A percentile compares a stretch with the other conserved stretches of the same genome.
phyloP scores from a whole-genome alignment of 2,888 invertebrate species.

The Chironomus tentans region DNA sequence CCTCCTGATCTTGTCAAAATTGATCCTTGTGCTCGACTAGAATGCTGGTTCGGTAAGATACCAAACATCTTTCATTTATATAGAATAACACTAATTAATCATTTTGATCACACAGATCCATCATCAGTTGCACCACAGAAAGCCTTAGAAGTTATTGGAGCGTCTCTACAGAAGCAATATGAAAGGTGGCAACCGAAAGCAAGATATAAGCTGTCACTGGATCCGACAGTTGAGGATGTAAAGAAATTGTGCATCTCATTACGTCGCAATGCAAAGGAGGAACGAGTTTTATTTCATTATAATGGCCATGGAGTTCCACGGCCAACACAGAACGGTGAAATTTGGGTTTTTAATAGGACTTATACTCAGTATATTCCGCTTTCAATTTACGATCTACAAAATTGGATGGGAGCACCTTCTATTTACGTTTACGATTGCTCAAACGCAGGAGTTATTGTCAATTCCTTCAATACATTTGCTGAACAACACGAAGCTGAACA shows the following conservation, averaged over 20 bases:
- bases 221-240: conserved; percentile 96
- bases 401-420: conserved; percentile 99
- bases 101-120: conserved; percentile 54
- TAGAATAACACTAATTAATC: too few species aligned
- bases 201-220: conserved; percentile 91
- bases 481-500: conserved; percentile 77
- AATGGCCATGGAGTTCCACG: conserved; percentile 99
- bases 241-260: conserved; percentile 93
- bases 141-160: conserved; percentile 86
- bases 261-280: conserved; percentile 94
- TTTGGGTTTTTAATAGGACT: conserved; percentile 98
- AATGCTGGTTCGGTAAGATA: conserved; percentile 88
- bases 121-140: conserved; percentile 79
- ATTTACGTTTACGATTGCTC: conserved; percentile 99
- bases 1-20: conserved; percentile 97
- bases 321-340: conserved; percentile 96
- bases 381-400: conserved; percentile 95
- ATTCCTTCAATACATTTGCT: conserved; percentile 81
- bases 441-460: conserved; percentile 93
- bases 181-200: conserved; percentile 98
- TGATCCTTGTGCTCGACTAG: conserved; percentile 87
- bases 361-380: conserved; percentile 99
- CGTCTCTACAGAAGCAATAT: conserved; percentile 88
- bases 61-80: conserved; percentile 31
- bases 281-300: conserved; percentile 96